Percentiles rank a stretch among this genome's conserved stretches.
phyloP scores from a whole-genome alignment of 1,140 invertebrate genomes.

The Hetaerina americana region DNA sequence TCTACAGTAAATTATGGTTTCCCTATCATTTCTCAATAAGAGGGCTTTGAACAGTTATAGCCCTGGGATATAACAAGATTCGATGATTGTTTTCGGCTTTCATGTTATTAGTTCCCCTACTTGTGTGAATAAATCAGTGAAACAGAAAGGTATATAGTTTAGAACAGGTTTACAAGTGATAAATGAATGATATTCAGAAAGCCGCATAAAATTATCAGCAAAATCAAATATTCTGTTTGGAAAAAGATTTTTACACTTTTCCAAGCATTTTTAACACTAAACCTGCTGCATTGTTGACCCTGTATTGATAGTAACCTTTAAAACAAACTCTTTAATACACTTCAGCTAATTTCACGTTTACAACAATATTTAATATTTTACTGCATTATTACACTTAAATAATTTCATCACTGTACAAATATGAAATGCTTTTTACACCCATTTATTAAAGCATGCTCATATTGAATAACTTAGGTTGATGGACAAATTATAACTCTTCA shows the following conservation, averaged over 20 bases:
- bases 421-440: not conserved
- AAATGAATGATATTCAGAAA: too few relatives aligned
- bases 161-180: too few relatives aligned
- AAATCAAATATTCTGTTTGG: too few relatives aligned
- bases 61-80: not conserved
- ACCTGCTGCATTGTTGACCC: not conserved
- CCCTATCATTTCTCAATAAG: not conserved
- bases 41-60: not conserved
- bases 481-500: not conserved
- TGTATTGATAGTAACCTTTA: not conserved
- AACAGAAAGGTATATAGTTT: too few relatives aligned
- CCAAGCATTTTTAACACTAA: not conserved
- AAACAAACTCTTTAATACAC: not conserved
- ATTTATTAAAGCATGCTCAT: not conserved
- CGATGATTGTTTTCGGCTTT: not conserved
- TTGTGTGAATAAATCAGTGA: too few relatives aligned
- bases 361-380: not conserved
- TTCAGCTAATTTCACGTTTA: not conserved
- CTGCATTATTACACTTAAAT: not conserved
- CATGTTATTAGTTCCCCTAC: not conserved
- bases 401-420: not conserved
- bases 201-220: too few relatives aligned
- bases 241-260: too few relatives aligned
- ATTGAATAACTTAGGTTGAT: not conserved
- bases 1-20: not conserved